Base-by-base conservation (phyloP, 1,140 invertebrate genomes). In the Penaeus indicus region DNA sequence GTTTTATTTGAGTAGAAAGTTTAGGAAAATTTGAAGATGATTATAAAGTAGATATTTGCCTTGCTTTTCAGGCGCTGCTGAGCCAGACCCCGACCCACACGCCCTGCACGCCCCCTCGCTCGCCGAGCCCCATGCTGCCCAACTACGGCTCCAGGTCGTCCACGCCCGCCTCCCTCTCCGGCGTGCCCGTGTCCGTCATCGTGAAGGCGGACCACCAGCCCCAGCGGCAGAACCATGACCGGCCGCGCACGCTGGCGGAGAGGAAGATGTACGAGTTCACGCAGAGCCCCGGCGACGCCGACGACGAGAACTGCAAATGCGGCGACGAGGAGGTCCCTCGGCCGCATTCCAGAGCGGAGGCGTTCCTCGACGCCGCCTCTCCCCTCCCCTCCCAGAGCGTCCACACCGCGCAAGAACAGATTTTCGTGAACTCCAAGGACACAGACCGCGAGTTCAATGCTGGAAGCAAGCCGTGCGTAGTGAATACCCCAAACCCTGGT, bases 111-210 rank as follows among this genome's bases (percentile, higher is more conserved):
- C 86, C 82, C 42, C 89, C 84, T n/a, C 80, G 80, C 13, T 85
- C 84, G 10, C 84, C 85, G n/a, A 87, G 89, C 27, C 89, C 89
- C 32, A 64, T 72, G 3, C 75, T 47, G 2, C 61, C 64, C 54
- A 72, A 25, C 21, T 78, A 62, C 61, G 64, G 64, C n/a, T 87
- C 89, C 19, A 75, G 87, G 42, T 67, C 75, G 3, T 86, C 83
- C 11, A 61, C 87, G 13, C 67, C 82, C 21, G 38, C 47, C 19
- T 81, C 75, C 19, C 22, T 85, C 38, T 61, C 82, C 16, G 83
- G 82, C 21, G 90, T 90, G 19, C 88, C 90, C 13, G 90, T 90
- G 11, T 90, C 90, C 7, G 90, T 90, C 18, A 90, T 90, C 25
- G 90, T 90, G 11, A 90, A 90, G 54, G 90, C 90, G 67, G 88